Evolutionary conservation across 1,140 invertebrate species (phyloP).

Genomic region (Linepithema humile): DNA sequence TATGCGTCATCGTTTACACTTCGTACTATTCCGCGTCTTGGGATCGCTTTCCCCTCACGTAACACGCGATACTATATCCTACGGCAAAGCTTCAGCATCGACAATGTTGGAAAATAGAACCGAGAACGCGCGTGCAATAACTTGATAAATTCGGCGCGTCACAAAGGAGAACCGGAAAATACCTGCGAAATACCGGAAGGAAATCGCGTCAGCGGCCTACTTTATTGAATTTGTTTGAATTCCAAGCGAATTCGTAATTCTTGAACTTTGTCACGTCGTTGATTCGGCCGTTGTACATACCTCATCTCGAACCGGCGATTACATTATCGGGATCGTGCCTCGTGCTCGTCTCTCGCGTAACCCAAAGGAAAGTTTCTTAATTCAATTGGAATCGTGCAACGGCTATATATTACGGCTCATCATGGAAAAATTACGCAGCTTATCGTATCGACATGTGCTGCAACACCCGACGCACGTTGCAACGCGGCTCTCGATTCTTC

Average conservation of each 20-base stretch:
- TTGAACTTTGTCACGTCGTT: slow-evolving; percentile 25
- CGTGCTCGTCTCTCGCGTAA: slow-evolving; percentile 7
- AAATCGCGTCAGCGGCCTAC: no score
- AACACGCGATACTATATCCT: neutral
- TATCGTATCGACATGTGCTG: slow-evolving; percentile 13
- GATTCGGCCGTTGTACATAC: neutral
- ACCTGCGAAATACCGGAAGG: no score
- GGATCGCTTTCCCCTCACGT: neutral
- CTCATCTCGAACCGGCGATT: slow-evolving; percentile 5
- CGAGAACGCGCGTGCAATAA: neutral
- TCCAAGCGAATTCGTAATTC: neutral
- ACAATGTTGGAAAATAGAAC: neutral
- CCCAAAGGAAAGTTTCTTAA: slow-evolving; percentile 42
- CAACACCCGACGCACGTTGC: neutral
- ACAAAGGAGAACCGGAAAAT: neutral
- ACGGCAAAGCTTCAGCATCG: neutral
- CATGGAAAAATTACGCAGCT: slow-evolving; percentile 21
- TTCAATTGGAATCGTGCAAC: slow-evolving; percentile 15
- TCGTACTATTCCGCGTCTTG: neutral
- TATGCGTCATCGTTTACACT: slow-evolving; percentile 18
- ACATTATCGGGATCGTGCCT: slow-evolving; percentile 41
- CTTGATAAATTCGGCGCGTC: neutral
- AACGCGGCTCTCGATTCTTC: neutral
- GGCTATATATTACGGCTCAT: neutral
- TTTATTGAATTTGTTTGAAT: neutral